Base-by-base conservation (phyloP, 2,888 invertebrate genomes). In the Papilio demoleus region DNA sequence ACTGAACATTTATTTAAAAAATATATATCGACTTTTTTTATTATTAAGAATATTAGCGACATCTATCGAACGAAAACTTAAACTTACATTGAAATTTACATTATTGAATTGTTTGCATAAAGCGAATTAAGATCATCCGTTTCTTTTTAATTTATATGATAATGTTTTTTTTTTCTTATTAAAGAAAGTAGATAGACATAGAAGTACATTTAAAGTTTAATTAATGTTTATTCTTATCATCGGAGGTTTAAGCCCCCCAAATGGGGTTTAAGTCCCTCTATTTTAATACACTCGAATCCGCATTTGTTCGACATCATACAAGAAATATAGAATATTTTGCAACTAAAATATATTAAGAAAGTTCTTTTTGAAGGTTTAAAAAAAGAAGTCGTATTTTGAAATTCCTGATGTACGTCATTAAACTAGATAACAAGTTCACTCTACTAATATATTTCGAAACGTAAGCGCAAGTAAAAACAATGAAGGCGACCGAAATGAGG, bases 401-500 rank as follows among this genome's bases (percentile, higher is more conserved):
- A 65, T 65, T 34, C 24, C 38, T 31, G 40, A 58, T n/a, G n/a
- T 11, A 22, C 65, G 19, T 58, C 31, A 50, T 63, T 58, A 56
- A 62, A 64, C 12, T 14, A 40, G 59, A 64, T 40, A 68, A 63
- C 63, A 58, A 65, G 47, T 66, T 58, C 56, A 11, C 56, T 38
- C 31, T 38, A 14, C 62, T 63, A 62, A 69, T 56, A 62, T 24
- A 24, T 34, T 65, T 62, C 72, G 71, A 72, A 77, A 74, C 67
- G 76, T 76, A 80, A 82, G 78, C 77, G 79, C 82, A 80, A 83
- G 79, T 81, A 81, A 86, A 65, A 87, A 88, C 88, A 88, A 88
- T 89, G 89, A 88, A 87, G 83, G 81, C 73, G 72, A 72, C 76
- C 80, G 77, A 82, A 80, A 88, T 83, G 88, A 88, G 88, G 90